Percentiles rank a stretch among this genome's conserved stretches.
Conservation (phyloP, 2,888 invertebrate species). For the Apamea monoglypha region DNA sequence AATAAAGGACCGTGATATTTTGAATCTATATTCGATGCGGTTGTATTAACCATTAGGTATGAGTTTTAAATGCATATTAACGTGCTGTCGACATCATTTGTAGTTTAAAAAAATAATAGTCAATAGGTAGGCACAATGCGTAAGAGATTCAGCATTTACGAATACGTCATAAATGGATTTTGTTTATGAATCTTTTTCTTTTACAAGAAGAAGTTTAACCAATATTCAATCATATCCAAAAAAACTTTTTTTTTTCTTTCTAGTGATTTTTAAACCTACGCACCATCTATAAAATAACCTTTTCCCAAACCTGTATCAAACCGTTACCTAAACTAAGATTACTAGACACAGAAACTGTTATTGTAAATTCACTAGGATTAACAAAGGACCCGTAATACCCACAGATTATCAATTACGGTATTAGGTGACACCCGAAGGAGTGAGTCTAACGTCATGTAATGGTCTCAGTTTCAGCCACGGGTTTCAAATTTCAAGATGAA, state of each 20-base stretch:
- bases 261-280: neutral
- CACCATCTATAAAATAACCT: neutral
- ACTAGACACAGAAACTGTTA: conserved; percentile 2
- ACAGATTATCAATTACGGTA: conserved; percentile 43
- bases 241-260: neutral
- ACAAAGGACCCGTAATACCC: conserved; percentile 22
- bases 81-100: neutral
- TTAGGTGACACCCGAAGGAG: conserved; percentile 39
- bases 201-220: neutral
- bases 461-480: neutral
- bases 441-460: conserved; percentile 1
- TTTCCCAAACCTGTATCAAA: neutral
- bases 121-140: neutral
- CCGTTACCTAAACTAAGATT: conserved; percentile 1
- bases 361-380: conserved; percentile 44
- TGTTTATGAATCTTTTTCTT: too few relatives aligned
- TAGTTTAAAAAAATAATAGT: too few relatives aligned
- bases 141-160: neutral
- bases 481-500: conserved; percentile 7
- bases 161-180: neutral
- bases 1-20: neutral
- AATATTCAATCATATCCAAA: neutral
- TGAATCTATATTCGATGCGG: neutral
- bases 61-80: neutral
- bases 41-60: neutral